These are phyloP conservation scores for Rhingia rostrata DNA, from an alignment of 2,888 invertebrate species.

Conservation along the genomic window DNA sequence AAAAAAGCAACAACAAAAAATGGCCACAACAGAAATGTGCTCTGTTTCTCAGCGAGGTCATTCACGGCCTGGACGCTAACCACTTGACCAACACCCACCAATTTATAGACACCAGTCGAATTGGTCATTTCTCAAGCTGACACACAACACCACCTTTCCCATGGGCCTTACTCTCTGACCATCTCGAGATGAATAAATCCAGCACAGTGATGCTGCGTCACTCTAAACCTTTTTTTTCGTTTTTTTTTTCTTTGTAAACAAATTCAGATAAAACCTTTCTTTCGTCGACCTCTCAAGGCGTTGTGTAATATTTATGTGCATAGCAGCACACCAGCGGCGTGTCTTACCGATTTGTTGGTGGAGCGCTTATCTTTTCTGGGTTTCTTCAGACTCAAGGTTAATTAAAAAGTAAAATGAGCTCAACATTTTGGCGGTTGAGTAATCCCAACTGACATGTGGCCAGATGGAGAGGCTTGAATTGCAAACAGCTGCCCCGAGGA, in stretches of 20 bases:
- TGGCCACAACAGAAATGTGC: conserved; percentile 34
- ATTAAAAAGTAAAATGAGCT: conserved; percentile 58
- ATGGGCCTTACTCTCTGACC: not conserved
- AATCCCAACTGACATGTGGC: conserved; percentile 19
- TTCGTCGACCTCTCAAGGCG: conserved; percentile 14
- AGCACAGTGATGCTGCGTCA: conserved; percentile 24
- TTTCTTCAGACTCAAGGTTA: conserved; percentile 63
- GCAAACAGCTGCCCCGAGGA: not conserved
- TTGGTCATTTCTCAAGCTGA: conserved; percentile 24
- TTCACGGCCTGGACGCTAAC: conserved; percentile 7
- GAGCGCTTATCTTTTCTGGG: conserved; percentile 9
- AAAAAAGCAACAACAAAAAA: not conserved
- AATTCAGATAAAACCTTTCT: conserved; percentile 29
- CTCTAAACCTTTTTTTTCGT: not conserved
- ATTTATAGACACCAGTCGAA: not conserved
- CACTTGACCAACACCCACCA: conserved; percentile 7
- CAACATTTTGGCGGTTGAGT: conserved; percentile 38
- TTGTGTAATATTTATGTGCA: conserved; percentile 53
- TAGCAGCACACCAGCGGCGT: conserved; percentile 26
- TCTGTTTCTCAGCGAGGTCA: conserved; percentile 50
- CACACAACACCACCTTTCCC: conserved; percentile 1
- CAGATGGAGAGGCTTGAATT: not conserved
- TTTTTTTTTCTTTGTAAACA: conserved; percentile 25
- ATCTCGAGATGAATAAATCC: conserved; percentile 23
- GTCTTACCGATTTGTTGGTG: conserved; percentile 17